These are phyloP conservation scores for Cactoblastis cactorum DNA, from an alignment of 2,888 invertebrate species.

Conservation along the genomic window DNA sequence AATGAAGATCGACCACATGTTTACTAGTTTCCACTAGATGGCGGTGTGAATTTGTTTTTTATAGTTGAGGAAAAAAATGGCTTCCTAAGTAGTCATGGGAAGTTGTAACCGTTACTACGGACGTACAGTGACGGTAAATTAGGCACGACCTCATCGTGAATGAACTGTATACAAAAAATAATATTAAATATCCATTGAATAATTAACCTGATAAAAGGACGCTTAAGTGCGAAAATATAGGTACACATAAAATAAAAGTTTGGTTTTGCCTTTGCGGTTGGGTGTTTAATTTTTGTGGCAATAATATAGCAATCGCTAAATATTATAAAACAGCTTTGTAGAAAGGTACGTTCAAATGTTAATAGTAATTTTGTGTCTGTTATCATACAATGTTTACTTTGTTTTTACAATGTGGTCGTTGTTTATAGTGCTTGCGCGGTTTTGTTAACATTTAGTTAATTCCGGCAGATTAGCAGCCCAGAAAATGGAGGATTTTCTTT, in stretches of 20 bases:
- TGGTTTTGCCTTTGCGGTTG: neutral
- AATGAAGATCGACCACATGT: too few relatives aligned
- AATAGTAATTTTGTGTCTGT: neutral
- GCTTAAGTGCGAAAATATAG: neutral
- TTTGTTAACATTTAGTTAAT: neutral
- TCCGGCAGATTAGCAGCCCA: neutral
- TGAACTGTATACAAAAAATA: conserved; percentile 33
- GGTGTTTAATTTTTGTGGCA: neutral
- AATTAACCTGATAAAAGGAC: conserved; percentile 9
- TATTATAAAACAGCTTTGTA: neutral
- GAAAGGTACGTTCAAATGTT: neutral
- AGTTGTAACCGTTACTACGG: conserved; percentile 25
- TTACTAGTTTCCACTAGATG: too few relatives aligned
- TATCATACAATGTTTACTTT: conserved; percentile 3
- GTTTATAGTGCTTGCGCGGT: conserved; percentile 3
- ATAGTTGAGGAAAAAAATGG: neutral
- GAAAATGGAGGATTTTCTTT: too few relatives aligned
- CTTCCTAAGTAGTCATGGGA: neutral
- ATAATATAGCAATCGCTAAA: neutral
- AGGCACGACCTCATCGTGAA: conserved; percentile 52
- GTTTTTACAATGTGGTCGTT: conserved; percentile 7
- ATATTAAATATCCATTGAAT: conserved; percentile 23
- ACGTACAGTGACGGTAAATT: conserved; percentile 44
- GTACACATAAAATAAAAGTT: neutral
- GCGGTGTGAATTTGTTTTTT: too few relatives aligned